Percentiles rank a stretch among this genome's conserved stretches.
These are phyloP conservation scores for Myotis daubentonii DNA, from an alignment of 2,797 vertebrate genomes.

Conservation along the genomic window DNA sequence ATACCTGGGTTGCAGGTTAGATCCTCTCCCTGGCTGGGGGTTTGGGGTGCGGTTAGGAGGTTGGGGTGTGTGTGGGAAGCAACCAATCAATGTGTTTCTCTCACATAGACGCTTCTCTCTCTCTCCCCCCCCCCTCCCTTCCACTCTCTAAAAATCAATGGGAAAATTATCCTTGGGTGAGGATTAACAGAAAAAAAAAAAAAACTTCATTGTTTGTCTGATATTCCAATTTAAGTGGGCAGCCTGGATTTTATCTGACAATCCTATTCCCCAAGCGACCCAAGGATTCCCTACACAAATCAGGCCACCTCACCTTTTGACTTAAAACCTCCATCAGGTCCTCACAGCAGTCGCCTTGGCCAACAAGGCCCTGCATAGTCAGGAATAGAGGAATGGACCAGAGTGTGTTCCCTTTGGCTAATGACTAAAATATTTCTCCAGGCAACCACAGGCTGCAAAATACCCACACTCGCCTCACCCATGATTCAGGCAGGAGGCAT, in stretches of 20 bases:
- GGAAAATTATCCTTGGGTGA: too few relatives aligned
- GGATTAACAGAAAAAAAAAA: too few relatives aligned
- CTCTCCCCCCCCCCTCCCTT: too few relatives aligned
- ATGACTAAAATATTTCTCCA: background rate
- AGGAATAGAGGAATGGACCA: background rate
- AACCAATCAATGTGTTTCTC: too few relatives aligned
- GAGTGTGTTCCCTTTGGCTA: background rate
- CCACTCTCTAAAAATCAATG: too few relatives aligned
- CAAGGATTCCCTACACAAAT: background rate
- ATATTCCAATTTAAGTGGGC: background rate
- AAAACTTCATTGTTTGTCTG: fast-evolving
- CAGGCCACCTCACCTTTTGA: background rate
- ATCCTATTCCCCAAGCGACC: background rate
- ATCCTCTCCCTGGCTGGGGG: too few relatives aligned
- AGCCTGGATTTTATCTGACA: background rate
- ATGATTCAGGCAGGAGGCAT: background rate
- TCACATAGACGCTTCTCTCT: too few relatives aligned
- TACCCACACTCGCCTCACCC: background rate
- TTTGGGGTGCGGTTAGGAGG: too few relatives aligned
- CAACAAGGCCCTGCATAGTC: fast-evolving
- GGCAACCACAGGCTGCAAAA: background rate
- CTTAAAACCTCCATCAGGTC: background rate
- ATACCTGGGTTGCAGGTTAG: too few relatives aligned
- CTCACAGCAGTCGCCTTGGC: too few relatives aligned
- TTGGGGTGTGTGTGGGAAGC: too few relatives aligned